Percentiles rank a stretch among this genome's conserved stretches.
These are phyloP conservation scores for Rhegmatorhina hoffmannsi DNA, from an alignment of 2,113 vertebrate species.

Conservation along the genomic window DNA sequence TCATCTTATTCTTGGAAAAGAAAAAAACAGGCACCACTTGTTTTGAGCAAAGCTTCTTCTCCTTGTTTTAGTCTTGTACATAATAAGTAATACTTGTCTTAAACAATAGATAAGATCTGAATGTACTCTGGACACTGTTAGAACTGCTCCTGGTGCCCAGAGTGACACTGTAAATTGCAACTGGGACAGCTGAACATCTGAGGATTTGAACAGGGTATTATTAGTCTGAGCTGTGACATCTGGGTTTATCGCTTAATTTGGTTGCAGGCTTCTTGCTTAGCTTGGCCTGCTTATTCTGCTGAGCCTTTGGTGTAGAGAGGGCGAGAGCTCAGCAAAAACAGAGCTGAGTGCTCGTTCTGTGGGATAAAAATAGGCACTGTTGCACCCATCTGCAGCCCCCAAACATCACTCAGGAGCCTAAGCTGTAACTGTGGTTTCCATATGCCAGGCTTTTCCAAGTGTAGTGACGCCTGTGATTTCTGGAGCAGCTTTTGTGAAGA, in stretches of 20 bases:
- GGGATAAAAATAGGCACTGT: not conserved
- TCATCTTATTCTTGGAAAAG: not conserved
- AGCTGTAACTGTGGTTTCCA: not conserved
- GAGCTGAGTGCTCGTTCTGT: not conserved
- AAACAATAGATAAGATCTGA: not conserved
- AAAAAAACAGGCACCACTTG: not conserved
- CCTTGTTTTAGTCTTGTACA: not conserved
- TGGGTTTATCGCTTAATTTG: not conserved
- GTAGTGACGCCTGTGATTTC: not conserved
- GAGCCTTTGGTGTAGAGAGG: not conserved
- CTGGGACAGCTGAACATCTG: not conserved
- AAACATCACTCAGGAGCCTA: not conserved
- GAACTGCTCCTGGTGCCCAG: not conserved
- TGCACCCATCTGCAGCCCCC: not conserved
- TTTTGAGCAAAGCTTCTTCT: not conserved
- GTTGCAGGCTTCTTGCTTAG: not conserved
- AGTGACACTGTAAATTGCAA: not conserved
- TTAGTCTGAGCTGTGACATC: conserved; percentile 2
- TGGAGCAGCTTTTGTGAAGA: not conserved
- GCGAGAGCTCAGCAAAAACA: not conserved
- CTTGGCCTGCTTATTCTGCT: conserved; percentile 14
- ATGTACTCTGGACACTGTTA: not conserved
- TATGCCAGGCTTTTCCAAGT: not conserved
- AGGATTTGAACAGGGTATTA: not conserved
- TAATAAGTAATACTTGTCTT: accelerated